Conservation (phyloP, 2,888 invertebrate species). For the Pristionchus entomophagus region DNA sequence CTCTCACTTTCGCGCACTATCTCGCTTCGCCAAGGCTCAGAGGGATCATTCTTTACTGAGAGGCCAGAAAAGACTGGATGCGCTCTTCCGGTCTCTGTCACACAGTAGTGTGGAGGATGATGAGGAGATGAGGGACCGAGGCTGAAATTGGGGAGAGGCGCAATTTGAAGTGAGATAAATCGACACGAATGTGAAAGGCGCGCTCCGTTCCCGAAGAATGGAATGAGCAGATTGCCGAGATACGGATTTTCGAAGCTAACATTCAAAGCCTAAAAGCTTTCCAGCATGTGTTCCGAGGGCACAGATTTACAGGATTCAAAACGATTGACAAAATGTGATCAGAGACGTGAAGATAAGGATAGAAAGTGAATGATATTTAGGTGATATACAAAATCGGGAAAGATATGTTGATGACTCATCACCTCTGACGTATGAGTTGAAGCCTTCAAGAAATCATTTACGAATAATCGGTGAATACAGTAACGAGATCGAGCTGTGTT, state of each 20-base stretch:
- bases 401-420: too few species aligned
- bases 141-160: neutral
- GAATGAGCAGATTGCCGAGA: neutral
- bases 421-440: too few species aligned
- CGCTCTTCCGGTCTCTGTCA: neutral
- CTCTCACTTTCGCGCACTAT: neutral
- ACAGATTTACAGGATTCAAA: too few species aligned
- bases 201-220: neutral
- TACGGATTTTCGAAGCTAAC: too few species aligned
- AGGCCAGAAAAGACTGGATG: neutral
- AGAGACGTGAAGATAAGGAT: too few species aligned
- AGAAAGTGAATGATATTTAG: too few species aligned
- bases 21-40: neutral
- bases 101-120: neutral
- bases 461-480: too few species aligned
- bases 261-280: too few species aligned
- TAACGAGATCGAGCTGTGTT: neutral
- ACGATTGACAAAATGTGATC: too few species aligned
- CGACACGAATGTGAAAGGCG: neutral
- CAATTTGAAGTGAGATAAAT: neutral
- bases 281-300: too few species aligned
- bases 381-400: too few species aligned
- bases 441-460: too few species aligned
- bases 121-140: neutral
- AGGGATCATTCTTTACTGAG: neutral